Conservation (phyloP, 2,113 vertebrate species). For the Rhabdornis inornatus region DNA sequence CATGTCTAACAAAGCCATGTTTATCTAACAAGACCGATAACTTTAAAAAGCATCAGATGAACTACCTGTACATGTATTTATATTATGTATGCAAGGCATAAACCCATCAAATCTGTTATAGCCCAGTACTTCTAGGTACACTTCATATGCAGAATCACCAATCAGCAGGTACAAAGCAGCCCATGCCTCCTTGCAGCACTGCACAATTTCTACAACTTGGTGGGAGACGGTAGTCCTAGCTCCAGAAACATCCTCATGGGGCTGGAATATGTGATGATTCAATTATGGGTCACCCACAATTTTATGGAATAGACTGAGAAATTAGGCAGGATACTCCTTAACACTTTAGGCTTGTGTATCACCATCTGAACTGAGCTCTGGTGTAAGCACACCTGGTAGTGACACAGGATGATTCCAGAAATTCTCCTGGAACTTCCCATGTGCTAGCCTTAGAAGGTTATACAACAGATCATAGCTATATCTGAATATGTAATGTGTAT, state of each 20-base stretch:
- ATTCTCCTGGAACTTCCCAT: neutral
- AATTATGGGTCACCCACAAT: rapidly evolving
- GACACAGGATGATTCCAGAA: neutral
- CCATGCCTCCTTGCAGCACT: neutral
- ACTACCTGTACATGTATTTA: neutral
- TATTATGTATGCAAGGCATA: neutral
- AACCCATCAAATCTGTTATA: neutral
- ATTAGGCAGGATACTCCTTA: no score
- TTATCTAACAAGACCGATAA: neutral
- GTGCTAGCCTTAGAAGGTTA: neutral
- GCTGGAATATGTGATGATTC: neutral
- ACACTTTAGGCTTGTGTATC: neutral
- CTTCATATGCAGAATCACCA: neutral
- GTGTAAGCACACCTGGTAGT: neutral
- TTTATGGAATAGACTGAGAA: neutral
- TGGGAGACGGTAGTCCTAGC: neutral
- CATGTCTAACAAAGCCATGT: neutral
- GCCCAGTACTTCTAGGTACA: neutral
- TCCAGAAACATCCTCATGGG: neutral
- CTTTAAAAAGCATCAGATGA: neutral
- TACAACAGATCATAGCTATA: neutral
- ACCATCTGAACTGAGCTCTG: rapidly evolving
- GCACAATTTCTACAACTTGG: neutral
- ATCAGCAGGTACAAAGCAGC: neutral
- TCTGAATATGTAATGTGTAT: rapidly evolving